A percentile compares a stretch with the other conserved stretches of the same genome.
phyloP scores from a whole-genome alignment of 2,113 vertebrate genomes.

The Lonchura striata region DNA sequence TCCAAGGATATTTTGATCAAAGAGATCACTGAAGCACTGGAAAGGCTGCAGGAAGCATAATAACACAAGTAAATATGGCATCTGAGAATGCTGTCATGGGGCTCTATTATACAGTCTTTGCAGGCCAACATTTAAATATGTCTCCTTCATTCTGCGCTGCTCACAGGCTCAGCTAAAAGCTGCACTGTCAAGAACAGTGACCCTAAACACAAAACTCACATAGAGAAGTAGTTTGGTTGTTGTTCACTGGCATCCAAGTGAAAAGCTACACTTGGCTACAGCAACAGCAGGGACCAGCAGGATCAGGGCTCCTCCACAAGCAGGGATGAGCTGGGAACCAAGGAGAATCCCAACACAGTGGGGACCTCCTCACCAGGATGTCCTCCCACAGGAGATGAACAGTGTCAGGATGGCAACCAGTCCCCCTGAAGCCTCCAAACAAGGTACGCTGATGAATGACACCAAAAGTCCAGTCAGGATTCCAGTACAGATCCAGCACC shows the following conservation, averaged over 20 bases:
- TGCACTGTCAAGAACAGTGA: not conserved
- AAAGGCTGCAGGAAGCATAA: not conserved
- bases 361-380: fast-evolving
- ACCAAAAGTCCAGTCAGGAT: not conserved
- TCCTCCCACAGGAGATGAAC: not conserved
- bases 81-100: not conserved
- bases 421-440: not conserved
- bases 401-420: not conserved
- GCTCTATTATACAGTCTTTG: not conserved
- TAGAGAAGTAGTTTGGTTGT: not conserved
- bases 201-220: not conserved
- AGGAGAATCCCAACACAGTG: fast-evolving
- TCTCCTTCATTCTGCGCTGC: not conserved
- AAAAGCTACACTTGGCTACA: not conserved
- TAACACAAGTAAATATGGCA: not conserved
- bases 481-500: not conserved
- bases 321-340: not conserved
- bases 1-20: not conserved
- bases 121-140: not conserved
- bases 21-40: not conserved
- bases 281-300: not conserved
- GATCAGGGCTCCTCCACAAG: not conserved
- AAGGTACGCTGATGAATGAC: not conserved
- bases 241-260: not conserved
- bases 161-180: not conserved